These are phyloP conservation scores for Caloenas nicobarica DNA, from an alignment of 2,113 vertebrate species.

Conservation along the genomic window DNA sequence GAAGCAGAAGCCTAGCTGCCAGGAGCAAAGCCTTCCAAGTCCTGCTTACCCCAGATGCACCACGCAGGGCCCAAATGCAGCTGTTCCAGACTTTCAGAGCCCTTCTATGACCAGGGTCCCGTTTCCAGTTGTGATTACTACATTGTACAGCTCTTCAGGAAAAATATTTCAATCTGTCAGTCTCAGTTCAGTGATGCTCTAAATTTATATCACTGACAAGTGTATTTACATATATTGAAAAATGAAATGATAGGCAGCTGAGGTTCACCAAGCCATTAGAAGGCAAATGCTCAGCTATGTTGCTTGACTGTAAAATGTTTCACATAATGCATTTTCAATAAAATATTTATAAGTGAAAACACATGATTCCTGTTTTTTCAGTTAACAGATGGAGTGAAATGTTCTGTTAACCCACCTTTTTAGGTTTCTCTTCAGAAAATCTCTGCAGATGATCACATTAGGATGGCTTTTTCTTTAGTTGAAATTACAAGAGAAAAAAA, in stretches of 20 bases:
- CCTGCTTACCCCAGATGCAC: background rate
- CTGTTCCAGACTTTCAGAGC: background rate
- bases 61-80: background rate
- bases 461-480: background rate
- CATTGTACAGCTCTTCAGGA: background rate
- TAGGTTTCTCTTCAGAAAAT: background rate
- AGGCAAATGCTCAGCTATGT: background rate
- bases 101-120: background rate
- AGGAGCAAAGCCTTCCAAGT: background rate
- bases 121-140: slow-evolving; percentile 17
- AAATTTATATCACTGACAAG: background rate
- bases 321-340: slow-evolving; percentile 24
- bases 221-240: slow-evolving; percentile 6
- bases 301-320: slow-evolving; percentile 26
- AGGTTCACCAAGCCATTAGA: slow-evolving; percentile 17
- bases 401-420: background rate
- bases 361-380: slow-evolving; percentile 32
- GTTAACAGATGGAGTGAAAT: slow-evolving; percentile 33
- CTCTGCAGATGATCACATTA: background rate
- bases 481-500: background rate
- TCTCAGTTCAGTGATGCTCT: background rate
- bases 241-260: slow-evolving; percentile 28
- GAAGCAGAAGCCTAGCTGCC: background rate
- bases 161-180: slow-evolving; percentile 38
- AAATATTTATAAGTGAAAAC: slow-evolving; percentile 63